Evolutionary conservation across 2,888 invertebrate genomes (phyloP), one percentile per base, ranked within the genome.

Genomic region (Lasioglossum oenotherae): DNA sequence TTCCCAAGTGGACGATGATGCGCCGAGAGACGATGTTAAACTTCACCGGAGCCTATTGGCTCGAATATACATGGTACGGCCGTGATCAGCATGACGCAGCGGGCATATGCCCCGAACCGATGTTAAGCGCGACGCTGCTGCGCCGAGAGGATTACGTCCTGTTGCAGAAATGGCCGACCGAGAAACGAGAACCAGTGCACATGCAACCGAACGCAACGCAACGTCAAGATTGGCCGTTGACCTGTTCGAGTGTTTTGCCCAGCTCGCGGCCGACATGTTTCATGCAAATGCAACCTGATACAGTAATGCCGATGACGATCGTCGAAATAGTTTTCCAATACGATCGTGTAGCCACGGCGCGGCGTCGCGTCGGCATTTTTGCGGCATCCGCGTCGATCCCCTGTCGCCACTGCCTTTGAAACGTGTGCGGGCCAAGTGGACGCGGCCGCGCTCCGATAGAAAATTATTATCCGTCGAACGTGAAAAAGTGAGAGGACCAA

Each of bases 311-410:
- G 23, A 27, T 35, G 85, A 82, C 82, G 80, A 82, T 74, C 82
- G n/a, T 6, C 49, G 49, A 86, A 87, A 86, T 76, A 86, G 80
- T 87, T 87, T 86, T 86, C 86, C 86, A 38, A 87, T 87, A 80
- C 76, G 80, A 80, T 73, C 80, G 75, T 69, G 67, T 80, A 73
- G 85, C 67, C 35, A 27, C 76, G n/a, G 53, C 23, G 23, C 76
- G n/a, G 53, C 53, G 23, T 23, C 23, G 53, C 35, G 31, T 10
- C 77, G 27, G 38, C 38, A 2, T 75, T 69, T 69, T 78, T 78
- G 67, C 60, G 44, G 67, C 31, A 4, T 1, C 23, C 12, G 14
- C 23, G 31, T 5, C n/a, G 77, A 69, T 35, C 38, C 46, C 10
- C 19, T 49, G 60, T 41, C 27, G 41, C 10, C 67, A 4, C 4